These are phyloP conservation scores for Diachrysia chrysitis DNA, from an alignment of 2,888 invertebrate species.

Conservation along the genomic window DNA sequence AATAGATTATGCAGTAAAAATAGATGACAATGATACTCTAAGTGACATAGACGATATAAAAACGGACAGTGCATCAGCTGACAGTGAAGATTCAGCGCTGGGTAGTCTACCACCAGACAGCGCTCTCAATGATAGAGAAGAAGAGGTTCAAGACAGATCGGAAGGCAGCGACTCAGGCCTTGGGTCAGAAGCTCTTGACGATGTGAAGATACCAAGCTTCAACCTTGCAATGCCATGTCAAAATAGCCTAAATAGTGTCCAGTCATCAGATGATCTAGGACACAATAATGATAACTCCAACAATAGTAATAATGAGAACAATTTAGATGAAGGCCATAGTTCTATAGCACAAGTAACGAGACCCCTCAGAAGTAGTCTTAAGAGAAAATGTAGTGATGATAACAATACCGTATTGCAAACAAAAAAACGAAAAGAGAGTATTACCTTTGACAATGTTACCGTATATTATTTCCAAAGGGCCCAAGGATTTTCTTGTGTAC, in stretches of 20 bases:
- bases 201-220: constrained; percentile 80
- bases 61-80: constrained; percentile 87
- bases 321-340: constrained; percentile 57
- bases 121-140: constrained; percentile 84
- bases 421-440: constrained; percentile 93
- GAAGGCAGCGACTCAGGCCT: constrained; percentile 96
- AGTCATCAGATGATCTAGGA: constrained; percentile 53
- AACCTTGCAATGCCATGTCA: constrained; percentile 76
- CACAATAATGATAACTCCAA: constrained; percentile 53
- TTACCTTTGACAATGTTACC: constrained; percentile 97
- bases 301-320: constrained; percentile 55
- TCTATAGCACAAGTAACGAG: constrained; percentile 60
- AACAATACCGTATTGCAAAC: constrained; percentile 81
- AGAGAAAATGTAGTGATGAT: constrained; percentile 88
- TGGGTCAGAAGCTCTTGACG: constrained; percentile 93
- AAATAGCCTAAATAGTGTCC: constrained; percentile 64
- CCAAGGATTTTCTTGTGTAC: constrained; percentile 97
- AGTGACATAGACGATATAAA: constrained; percentile 88
- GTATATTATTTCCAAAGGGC: constrained; percentile 98
- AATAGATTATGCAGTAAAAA: constrained; percentile 84
- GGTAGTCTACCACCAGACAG: constrained; percentile 89
- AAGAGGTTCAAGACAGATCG: constrained; percentile 91
- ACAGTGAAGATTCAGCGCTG: constrained; percentile 90
- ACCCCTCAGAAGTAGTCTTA: constrained; percentile 90
- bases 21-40: constrained; percentile 86